Conservation (phyloP, 2,113 vertebrate genomes). For the Pelvicachromis taeniatus region DNA sequence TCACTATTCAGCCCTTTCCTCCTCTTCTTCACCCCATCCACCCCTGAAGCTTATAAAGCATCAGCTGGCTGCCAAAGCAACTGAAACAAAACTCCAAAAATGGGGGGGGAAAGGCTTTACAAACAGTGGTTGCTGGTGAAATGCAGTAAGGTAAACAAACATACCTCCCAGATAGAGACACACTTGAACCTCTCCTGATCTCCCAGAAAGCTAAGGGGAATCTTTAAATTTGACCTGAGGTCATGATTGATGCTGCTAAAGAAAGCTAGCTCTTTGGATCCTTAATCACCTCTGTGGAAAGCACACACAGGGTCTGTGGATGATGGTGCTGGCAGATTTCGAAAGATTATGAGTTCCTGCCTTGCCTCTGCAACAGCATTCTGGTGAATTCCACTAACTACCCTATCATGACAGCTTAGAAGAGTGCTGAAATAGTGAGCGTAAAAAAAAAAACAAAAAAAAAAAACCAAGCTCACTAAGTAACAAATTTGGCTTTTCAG, state of each 20-base stretch:
- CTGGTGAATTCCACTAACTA: background rate
- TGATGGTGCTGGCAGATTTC: background rate
- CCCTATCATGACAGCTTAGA: background rate
- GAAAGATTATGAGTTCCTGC: background rate
- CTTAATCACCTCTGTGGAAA: background rate
- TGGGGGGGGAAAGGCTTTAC: background rate
- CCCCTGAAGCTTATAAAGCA: background rate
- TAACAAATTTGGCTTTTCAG: background rate
- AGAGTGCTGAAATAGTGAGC: background rate
- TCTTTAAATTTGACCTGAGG: background rate
- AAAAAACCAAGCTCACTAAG: background rate
- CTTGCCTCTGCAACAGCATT: background rate
- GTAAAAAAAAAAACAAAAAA: background rate
- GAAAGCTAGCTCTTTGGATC: background rate
- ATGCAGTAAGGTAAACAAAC: constrained; percentile 25
- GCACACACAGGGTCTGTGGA: background rate
- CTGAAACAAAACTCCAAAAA: constrained; percentile 13
- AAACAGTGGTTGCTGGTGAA: background rate
- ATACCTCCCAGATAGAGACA: background rate
- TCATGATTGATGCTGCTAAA: background rate
- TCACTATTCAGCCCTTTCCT: background rate
- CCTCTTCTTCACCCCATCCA: background rate
- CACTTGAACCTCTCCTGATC: background rate
- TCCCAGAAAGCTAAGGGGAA: background rate
- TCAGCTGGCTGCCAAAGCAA: constrained; percentile 39